Conservation (phyloP, 2,888 invertebrate species). For the Hirtodrosophila trivittata region DNA sequence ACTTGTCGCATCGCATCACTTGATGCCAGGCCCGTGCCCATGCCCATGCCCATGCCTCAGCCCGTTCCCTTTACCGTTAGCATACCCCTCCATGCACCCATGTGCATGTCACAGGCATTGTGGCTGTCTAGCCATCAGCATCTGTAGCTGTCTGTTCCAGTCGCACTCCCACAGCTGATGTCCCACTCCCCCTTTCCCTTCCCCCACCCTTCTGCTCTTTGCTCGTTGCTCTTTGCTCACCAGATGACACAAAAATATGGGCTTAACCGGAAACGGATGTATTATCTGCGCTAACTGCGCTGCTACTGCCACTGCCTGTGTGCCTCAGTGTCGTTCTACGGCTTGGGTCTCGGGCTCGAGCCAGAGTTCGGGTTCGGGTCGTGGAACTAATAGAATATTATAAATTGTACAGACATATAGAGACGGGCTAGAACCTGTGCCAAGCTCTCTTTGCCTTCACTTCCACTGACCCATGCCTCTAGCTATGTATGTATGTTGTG, state of each 20-base stretch:
- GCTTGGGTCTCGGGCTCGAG: constrained; percentile 34
- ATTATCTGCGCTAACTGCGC: constrained; percentile 84
- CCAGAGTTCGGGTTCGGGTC: constrained; percentile 59
- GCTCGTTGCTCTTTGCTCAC: constrained; percentile 32
- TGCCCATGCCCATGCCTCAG: constrained; percentile 8
- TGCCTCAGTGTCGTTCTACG: constrained; percentile 26
- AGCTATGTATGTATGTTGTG: constrained; percentile 13
- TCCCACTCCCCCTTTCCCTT: constrained; percentile 1
- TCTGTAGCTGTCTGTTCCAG: constrained; percentile 72
- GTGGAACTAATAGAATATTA: constrained; percentile 80
- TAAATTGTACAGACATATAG: constrained; percentile 62
- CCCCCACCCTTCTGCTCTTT: constrained; percentile 4
- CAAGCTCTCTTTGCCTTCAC: constrained; percentile 24
- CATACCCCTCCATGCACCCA: constrained; percentile 19
- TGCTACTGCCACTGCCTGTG: constrained; percentile 65
- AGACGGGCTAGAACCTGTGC: constrained; percentile 25
- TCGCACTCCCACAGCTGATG: constrained; percentile 40
- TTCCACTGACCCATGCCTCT: constrained; percentile 71
- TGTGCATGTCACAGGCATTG: constrained; percentile 65
- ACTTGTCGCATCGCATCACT: constrained; percentile 81
- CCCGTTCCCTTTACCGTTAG: constrained; percentile 9
- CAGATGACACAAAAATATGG: constrained; percentile 83
- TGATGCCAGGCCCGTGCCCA: constrained; percentile 63
- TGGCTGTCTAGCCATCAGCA: constrained; percentile 70
- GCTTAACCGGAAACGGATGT: constrained; percentile 85